Evolutionary conservation across 2,113 vertebrate species (phyloP).

Genomic region (Sminthopsis crassicaudata): DNA sequence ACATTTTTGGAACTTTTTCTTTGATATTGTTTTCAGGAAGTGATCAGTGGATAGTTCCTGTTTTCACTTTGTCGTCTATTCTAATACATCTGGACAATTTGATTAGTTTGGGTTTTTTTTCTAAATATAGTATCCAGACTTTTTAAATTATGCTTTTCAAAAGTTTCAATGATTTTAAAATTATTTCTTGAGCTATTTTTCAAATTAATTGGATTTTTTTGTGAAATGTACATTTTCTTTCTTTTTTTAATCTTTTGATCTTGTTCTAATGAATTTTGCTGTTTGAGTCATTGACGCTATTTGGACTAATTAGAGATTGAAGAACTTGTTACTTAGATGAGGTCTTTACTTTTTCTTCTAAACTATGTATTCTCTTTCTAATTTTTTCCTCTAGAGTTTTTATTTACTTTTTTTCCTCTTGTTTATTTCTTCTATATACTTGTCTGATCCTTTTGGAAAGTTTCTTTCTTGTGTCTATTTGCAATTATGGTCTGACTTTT

Average conservation of each 20-base stretch:
- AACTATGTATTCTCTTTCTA: not conserved
- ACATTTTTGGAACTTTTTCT: not conserved
- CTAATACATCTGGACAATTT: not conserved
- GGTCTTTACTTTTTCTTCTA: not conserved
- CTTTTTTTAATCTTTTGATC: not conserved
- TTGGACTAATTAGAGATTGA: not conserved
- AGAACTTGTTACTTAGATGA: not conserved
- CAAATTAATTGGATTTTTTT: not conserved
- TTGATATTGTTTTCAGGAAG: not conserved
- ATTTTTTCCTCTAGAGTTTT: not conserved
- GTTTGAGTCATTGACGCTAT: not conserved
- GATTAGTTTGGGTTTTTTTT: not conserved
- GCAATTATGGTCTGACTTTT: not conserved
- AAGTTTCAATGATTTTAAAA: not conserved
- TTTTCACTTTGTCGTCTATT: not conserved
- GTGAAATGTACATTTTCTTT: not conserved
- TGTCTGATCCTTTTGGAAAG: not conserved
- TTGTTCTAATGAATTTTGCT: not conserved
- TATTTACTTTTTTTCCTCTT: not conserved
- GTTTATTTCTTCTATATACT: not conserved
- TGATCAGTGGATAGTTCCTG: not conserved
- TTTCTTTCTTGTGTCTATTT: not conserved
- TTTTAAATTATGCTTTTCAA: not conserved
- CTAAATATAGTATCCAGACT: not conserved
- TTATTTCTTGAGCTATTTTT: not conserved